These are phyloP conservation scores for Datnioides undecimradiatus DNA, from an alignment of 2,113 vertebrate species.

Conservation along the genomic window DNA sequence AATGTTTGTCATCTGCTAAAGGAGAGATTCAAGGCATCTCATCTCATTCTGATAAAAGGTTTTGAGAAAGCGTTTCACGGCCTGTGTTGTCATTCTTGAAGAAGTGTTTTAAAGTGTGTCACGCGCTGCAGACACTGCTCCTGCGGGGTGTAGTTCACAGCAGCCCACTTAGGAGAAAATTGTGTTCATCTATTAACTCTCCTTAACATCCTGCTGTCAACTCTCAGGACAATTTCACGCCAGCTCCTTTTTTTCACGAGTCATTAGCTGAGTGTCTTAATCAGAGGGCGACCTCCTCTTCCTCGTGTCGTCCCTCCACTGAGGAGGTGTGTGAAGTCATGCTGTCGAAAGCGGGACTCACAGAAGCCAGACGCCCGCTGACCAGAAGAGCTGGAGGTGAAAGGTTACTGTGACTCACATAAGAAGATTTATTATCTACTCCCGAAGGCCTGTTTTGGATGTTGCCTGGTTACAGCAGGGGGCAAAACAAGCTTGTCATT, in stretches of 20 bases:
- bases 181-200: conserved; percentile 7
- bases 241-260: conserved; percentile 3
- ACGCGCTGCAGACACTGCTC: not conserved
- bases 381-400: conserved; percentile 55
- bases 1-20: not conserved
- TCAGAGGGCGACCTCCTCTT: conserved; percentile 4
- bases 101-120: not conserved
- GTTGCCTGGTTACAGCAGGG: conserved; percentile 49
- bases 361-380: conserved; percentile 52
- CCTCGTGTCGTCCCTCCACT: not conserved
- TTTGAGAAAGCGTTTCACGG: not conserved
- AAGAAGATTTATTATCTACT: conserved; percentile 3
- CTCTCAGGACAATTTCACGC: conserved; percentile 15
- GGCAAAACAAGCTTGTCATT: conserved; percentile 16
- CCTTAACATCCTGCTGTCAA: conserved; percentile 24
- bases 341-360: conserved; percentile 11
- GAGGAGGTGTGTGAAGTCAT: conserved; percentile 36
- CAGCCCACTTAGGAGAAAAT: not conserved
- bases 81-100: not conserved
- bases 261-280: conserved; percentile 18
- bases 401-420: conserved; percentile 67
- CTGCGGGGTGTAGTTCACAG: not conserved
- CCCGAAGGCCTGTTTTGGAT: conserved; percentile 13
- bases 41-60: not conserved
- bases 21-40: not conserved